Evolutionary conservation across 2,797 vertebrate genomes (phyloP).

Genomic region (Nasua narica): DNA sequence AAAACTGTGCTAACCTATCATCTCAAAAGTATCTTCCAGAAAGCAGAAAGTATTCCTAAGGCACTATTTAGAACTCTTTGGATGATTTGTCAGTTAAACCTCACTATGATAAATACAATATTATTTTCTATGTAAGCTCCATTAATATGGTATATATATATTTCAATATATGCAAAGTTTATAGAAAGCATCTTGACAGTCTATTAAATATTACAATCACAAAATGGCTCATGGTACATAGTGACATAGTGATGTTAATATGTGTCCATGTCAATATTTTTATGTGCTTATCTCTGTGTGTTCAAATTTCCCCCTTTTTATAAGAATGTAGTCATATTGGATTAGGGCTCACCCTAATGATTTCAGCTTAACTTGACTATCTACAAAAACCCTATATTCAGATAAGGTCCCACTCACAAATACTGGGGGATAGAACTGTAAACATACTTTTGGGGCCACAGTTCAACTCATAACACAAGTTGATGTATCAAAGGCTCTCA

Average conservation of each 20-base stretch:
- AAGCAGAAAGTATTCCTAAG: neutral
- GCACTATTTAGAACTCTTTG: neutral
- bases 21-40: slow-evolving; percentile 45
- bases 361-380: neutral
- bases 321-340: neutral
- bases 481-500: neutral
- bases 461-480: neutral
- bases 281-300: neutral
- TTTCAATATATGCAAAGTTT: neutral
- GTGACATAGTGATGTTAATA: neutral
- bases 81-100: slow-evolving; percentile 20
- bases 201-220: neutral
- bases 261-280: neutral
- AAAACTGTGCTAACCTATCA: slow-evolving; percentile 56
- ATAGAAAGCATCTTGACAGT: neutral
- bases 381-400: neutral
- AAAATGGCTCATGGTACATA: too few species aligned
- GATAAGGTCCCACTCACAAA: neutral
- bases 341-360: neutral
- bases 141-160: neutral
- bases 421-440: neutral
- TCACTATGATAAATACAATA: neutral
- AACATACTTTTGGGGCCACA: neutral
- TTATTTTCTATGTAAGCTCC: neutral
- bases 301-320: neutral